A percentile compares a stretch with the other conserved stretches of the same genome.
phyloP scores from a whole-genome alignment of 2,797 vertebrate genomes.

The Linurgus olivaceus region DNA sequence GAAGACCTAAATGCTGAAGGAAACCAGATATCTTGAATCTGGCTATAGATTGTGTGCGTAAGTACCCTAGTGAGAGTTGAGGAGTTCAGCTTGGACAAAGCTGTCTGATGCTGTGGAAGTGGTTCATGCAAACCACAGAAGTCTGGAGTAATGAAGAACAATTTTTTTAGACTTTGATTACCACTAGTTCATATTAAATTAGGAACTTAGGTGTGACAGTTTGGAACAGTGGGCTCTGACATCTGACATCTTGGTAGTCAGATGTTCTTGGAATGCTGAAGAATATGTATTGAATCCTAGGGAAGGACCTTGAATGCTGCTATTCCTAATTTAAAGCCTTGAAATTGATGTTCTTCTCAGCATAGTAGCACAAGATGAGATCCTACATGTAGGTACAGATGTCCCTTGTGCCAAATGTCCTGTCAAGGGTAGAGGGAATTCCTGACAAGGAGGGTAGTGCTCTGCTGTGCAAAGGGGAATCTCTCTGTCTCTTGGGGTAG shows the following conservation, averaged over 20 bases:
- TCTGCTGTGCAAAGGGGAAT: background rate
- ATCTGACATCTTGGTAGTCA: background rate
- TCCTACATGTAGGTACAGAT: background rate
- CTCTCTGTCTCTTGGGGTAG: background rate
- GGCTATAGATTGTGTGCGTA: background rate
- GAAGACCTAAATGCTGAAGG: background rate
- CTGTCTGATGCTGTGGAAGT: background rate
- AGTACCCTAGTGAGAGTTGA: background rate
- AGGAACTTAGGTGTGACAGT: background rate
- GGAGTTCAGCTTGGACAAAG: background rate
- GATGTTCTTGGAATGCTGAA: background rate
- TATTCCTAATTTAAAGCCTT: background rate
- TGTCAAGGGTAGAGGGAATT: background rate
- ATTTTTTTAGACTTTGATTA: background rate
- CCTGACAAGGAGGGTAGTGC: background rate
- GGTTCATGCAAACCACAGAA: background rate
- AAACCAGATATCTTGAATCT: background rate
- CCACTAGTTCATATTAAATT: background rate
- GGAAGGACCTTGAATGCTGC: background rate
- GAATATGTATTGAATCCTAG: background rate
- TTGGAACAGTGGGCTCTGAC: background rate
- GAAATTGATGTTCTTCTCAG: background rate
- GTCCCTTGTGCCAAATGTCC: background rate
- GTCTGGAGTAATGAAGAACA: background rate
- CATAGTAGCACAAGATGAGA: background rate